Percentiles rank a stretch among this genome's conserved stretches.
Conservation (phyloP, 2,888 invertebrate species). For the Neoascia interrupta region DNA sequence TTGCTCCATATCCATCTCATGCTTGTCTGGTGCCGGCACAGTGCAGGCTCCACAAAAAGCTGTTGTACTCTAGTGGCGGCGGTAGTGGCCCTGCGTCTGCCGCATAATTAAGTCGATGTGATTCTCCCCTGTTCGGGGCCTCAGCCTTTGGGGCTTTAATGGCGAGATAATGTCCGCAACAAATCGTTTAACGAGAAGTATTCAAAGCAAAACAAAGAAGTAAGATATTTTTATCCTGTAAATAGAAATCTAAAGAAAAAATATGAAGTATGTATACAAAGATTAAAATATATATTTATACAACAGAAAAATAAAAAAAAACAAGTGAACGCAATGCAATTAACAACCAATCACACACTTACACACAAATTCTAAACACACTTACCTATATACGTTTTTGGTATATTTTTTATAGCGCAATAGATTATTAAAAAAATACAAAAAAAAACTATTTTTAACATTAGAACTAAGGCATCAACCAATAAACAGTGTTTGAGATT, state of each 20-base stretch:
- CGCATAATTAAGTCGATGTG: conserved; percentile 44
- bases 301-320: conserved; percentile 1
- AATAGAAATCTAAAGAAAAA: conserved; percentile 42
- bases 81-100: conserved; percentile 31
- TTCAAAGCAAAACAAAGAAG: conserved; percentile 61
- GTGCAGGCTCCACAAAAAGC: conserved; percentile 39
- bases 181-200: conserved; percentile 65
- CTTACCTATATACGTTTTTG: conserved; percentile 68
- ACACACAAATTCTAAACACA: conserved; percentile 48
- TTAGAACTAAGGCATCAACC: conserved; percentile 48
- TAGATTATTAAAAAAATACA: conserved; percentile 37
- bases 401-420: conserved; percentile 67
- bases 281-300: conserved; percentile 59
- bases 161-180: conserved; percentile 11
- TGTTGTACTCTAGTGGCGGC: no score
- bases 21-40: no score
- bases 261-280: conserved; percentile 52
- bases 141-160: background rate
- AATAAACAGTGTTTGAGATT: conserved; percentile 64
- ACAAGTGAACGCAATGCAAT: conserved; percentile 52
- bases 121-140: background rate
- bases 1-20: conserved; percentile 61
- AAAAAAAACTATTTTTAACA: conserved; percentile 57
- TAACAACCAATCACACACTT: conserved; percentile 36
- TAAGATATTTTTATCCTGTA: conserved; percentile 63